Evolutionary conservation across 2,113 vertebrate species (phyloP).

Genomic region (Aphelocoma coerulescens): DNA sequence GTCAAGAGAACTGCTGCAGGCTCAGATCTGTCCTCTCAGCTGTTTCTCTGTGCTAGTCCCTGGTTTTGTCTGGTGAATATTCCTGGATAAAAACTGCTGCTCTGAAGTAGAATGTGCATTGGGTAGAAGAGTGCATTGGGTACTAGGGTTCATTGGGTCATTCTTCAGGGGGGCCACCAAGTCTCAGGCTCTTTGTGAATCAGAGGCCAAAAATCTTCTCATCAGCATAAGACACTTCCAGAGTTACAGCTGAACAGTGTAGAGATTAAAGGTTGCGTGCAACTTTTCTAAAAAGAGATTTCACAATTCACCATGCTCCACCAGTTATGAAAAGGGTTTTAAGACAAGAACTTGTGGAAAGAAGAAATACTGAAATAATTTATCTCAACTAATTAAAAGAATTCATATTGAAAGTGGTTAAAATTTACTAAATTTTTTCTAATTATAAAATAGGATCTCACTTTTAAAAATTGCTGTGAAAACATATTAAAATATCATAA

Average conservation of each 20-base stretch:
- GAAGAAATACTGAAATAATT: background rate
- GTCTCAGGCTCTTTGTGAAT: background rate
- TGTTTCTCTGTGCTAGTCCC: background rate
- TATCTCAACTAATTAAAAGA: background rate
- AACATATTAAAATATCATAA: background rate
- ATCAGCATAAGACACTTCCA: no score
- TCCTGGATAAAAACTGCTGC: background rate
- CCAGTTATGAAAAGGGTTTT: background rate
- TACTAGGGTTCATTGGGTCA: background rate
- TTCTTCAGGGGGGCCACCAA: background rate
- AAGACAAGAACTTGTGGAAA: background rate
- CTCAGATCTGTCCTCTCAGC: background rate
- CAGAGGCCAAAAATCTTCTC: background rate
- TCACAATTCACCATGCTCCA: background rate
- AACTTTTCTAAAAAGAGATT: background rate
- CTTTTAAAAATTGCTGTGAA: background rate
- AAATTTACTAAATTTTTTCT: background rate
- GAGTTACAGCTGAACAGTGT: background rate
- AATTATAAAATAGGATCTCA: background rate
- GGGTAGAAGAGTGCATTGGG: background rate
- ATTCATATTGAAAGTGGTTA: background rate
- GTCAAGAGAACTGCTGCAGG: slow-evolving; percentile 14
- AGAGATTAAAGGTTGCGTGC: background rate
- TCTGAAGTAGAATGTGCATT: background rate
- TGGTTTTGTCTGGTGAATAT: background rate